Evolutionary conservation across 2,888 invertebrate genomes (phyloP).

Genomic region (Spilosoma lubricipeda): DNA sequence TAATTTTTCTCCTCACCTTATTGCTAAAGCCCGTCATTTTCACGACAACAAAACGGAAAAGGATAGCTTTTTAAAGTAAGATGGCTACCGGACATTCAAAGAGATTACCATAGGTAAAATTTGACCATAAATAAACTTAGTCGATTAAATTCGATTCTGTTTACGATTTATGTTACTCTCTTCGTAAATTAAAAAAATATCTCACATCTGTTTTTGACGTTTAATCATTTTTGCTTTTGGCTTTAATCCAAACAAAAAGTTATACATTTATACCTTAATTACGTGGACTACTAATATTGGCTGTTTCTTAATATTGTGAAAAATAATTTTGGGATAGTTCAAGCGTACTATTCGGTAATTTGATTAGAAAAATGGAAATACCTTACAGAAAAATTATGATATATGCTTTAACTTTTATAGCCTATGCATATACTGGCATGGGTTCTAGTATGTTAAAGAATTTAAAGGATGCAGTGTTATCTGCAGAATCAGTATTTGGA

Average conservation of each 20-base stretch:
- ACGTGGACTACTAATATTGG: slow-evolving; percentile 46
- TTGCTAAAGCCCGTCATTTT: slow-evolving; percentile 94
- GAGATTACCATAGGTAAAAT: slow-evolving; percentile 50
- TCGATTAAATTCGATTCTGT: background rate
- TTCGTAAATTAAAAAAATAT: background rate
- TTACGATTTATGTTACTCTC: background rate
- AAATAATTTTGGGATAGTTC: background rate
- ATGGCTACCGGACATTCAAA: slow-evolving; percentile 80
- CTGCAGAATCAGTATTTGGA: slow-evolving; percentile 93
- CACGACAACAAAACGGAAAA: slow-evolving; percentile 90
- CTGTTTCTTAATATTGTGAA: background rate
- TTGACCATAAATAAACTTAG: background rate
- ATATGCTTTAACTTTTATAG: slow-evolving; percentile 91
- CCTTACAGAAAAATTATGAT: slow-evolving; percentile 91
- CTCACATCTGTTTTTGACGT: background rate
- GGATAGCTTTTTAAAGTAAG: slow-evolving; percentile 79
- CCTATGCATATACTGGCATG: slow-evolving; percentile 93
- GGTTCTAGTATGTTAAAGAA: slow-evolving; percentile 91
- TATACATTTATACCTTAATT: slow-evolving; percentile 25
- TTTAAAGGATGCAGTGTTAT: slow-evolving; percentile 92
- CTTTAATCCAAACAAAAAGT: slow-evolving; percentile 32
- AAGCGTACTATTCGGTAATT: background rate
- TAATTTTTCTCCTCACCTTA: slow-evolving; percentile 87
- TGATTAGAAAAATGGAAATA: slow-evolving; percentile 87
- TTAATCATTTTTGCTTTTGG: slow-evolving; percentile 22